Base-by-base conservation (phyloP, 2,888 invertebrate genomes). In the Nematopogon swammerdamellus region DNA sequence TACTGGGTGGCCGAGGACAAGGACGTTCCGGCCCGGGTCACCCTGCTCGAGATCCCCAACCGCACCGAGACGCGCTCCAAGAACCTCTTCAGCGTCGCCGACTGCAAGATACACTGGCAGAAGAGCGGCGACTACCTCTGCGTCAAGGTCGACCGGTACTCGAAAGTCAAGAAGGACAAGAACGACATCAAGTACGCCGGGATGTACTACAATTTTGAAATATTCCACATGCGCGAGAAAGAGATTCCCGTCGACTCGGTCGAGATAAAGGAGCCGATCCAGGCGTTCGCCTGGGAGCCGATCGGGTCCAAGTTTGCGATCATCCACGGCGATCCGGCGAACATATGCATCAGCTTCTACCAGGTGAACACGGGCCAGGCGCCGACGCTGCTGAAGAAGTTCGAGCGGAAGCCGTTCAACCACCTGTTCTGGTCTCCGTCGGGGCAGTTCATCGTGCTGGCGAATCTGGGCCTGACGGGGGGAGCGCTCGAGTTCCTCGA, bases 1-100 rank as follows among this genome's bases (percentile, higher is more conserved):
- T 99, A 97, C 70, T 99, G 98, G 97, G 96, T 97, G 3, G 95
- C 97, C 1, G 99, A 99, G 74, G 91, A 95, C 64, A 95, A 97
- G 63, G 93, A 95, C 64, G 95, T 95, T 1, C 97, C 98, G 10
- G 97, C 97, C 1, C 85, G 96, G 60, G 97, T 98, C 1, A 95
- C 93, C 0, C 82, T 98, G 1, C 82, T 97, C 48, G 95, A 96
- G 69, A 86, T 98, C 54, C 97, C 97, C 3, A 92, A 90, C 62
- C 89, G 93, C 52, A 87, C 86, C 47, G 95, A 95, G 76, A 85
- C 89, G 44, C 86, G 97, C 57, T 92, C 93, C 55, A 97, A 97
- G 70, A 98, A 97, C 70, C 81, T 98, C 51, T 99, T 99, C 83
- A 97, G 93, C 55, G 98, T 99, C 0, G 97, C 97, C 1, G 97